Percentiles rank a stretch among this genome's conserved stretches.
Evolutionary conservation across 2,888 invertebrate species (phyloP).

Genomic region (Hirtodrosophila trivittata): DNA sequence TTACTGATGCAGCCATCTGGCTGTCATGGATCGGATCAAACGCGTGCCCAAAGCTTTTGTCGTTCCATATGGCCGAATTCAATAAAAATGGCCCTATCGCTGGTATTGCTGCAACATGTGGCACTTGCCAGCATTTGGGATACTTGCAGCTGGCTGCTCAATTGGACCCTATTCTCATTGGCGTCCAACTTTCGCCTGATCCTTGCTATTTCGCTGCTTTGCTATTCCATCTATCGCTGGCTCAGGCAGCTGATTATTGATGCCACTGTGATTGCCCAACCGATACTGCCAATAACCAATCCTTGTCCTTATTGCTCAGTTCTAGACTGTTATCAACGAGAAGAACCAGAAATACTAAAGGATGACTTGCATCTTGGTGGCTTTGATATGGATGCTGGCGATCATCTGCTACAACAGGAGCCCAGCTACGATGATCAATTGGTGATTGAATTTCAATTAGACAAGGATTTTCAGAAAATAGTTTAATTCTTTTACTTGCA

Average conservation of each 20-base stretch:
- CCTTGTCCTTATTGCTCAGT: conserved; percentile 9
- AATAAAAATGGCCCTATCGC: conserved; percentile 23
- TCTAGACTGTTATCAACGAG: too few relatives aligned
- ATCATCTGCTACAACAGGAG: too few relatives aligned
- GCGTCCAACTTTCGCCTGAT: conserved; percentile 18
- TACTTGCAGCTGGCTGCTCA: conserved; percentile 19
- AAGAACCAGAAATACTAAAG: too few relatives aligned
- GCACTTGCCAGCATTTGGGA: conserved; percentile 37
- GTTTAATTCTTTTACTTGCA: too few relatives aligned
- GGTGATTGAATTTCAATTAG: too few relatives aligned
- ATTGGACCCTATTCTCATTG: conserved; percentile 6
- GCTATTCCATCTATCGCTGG: conserved; percentile 22
- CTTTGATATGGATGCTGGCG: too few relatives aligned
- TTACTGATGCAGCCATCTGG: conserved; percentile 22
- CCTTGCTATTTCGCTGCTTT: conserved; percentile 13
- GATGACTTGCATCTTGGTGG: too few relatives aligned
- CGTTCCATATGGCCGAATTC: conserved; percentile 13
- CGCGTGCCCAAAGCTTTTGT: not conserved
- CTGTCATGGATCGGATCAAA: not conserved
- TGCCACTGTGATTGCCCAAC: not conserved
- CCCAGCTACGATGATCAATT: too few relatives aligned
- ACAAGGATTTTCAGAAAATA: too few relatives aligned
- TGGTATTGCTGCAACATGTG: conserved; percentile 41
- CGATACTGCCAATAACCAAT: not conserved
- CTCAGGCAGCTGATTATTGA: conserved; percentile 6